Percentiles rank a stretch among this genome's conserved stretches.
Conservation (phyloP, 1,140 invertebrate species). For the Drosophila littoralis region DNA sequence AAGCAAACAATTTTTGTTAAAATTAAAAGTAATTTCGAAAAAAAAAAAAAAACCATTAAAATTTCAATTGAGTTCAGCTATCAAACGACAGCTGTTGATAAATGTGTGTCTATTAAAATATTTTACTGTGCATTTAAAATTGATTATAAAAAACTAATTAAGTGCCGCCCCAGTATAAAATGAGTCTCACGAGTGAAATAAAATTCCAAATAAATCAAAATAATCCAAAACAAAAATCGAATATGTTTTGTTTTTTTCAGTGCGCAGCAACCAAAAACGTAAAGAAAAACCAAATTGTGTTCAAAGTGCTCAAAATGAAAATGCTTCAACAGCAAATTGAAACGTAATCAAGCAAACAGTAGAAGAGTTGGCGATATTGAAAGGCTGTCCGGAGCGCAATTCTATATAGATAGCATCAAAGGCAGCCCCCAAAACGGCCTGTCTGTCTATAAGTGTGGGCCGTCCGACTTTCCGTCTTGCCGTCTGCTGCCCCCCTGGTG, state of each 20-base stretch:
- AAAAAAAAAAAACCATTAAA: conserved; percentile 8
- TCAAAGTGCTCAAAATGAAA: conserved; percentile 53
- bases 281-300: conserved; percentile 36
- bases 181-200: conserved; percentile 23
- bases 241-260: conserved; percentile 48
- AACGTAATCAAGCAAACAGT: conserved; percentile 76
- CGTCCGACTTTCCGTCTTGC: conserved; percentile 26
- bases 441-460: conserved; percentile 34
- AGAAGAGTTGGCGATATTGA: conserved; percentile 44
- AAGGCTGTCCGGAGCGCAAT: conserved; percentile 26
- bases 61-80: conserved; percentile 13
- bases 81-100: background rate
- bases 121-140: conserved; percentile 30
- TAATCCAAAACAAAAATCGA: conserved; percentile 20
- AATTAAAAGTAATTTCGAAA: background rate
- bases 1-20: background rate
- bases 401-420: conserved; percentile 54
- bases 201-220: conserved; percentile 44
- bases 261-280: conserved; percentile 39
- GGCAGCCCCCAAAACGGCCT: conserved; percentile 26
- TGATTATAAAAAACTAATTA: conserved; percentile 37
- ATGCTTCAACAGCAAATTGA: conserved; percentile 62
- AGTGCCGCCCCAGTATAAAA: conserved; percentile 20
- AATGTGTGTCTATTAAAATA: conserved; percentile 21
- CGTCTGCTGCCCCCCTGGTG: conserved; percentile 33